Evolutionary conservation across 30 jellyfish, hydroid and myxozoan species (phyloP), one percentile per base, ranked within the genome.

Genomic region (Rhopilema esculentum): DNA sequence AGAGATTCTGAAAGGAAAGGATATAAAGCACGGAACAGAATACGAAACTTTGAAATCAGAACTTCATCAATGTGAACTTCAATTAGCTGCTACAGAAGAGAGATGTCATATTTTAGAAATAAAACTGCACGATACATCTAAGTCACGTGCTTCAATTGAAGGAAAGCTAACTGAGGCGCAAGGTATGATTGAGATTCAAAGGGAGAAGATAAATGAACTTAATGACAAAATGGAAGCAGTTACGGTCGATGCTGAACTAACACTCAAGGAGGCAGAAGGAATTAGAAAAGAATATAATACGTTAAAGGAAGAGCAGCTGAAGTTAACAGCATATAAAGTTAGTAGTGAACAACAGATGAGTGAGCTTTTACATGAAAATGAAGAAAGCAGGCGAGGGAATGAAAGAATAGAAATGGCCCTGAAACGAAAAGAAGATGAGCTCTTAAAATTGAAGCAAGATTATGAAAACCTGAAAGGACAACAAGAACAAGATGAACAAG

Each of bases 81-180:
- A 76, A 28, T 67, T 84, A 28, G 82, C 93, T 33, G 93, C 64
- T 4, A 73, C 73, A 71, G 93, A 84, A 72, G 93, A 84, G 48
- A 66, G 84, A 32, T 29, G 76, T 6, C 80, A 69, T 51, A 27
- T 73, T 1, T 25, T 84, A 62, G 93, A 84, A 20, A 70, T 62
- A n/a, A 72, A 61, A 49, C 20, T 84, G 40, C 93, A 84, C 21
- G 87, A 84, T 22, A 79, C 63, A 23, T 28, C 87, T 0, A 84
- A 84, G 49, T 19, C 70, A 73, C 83, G 86, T 12, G 93, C 93
- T 26, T 24, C 48, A 1, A 27, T 61, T 8, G 93, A 84, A 61
- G 93, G 93, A 26, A 84, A 72, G 65, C 75, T 84, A 22, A 49
- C 66, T 29, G 93, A 84, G 50, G 82, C 82, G 0, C 93, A 84